phyloP scores from a whole-genome alignment of 2,113 vertebrate genomes.

The Danionella cerebrum region DNA sequence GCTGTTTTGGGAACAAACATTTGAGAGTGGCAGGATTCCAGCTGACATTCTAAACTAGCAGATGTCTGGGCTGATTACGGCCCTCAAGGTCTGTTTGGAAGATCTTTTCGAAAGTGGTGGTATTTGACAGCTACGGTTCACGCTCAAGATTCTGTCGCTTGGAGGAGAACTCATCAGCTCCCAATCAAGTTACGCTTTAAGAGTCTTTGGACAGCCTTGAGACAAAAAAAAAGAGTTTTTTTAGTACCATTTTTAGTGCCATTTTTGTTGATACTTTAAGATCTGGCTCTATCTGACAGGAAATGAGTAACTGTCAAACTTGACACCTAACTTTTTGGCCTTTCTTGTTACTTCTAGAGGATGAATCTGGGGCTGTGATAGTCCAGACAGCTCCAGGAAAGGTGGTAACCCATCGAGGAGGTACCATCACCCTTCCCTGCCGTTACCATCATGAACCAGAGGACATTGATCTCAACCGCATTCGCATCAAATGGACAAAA shows the following conservation, averaged over 20 bases:
- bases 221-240: neutral
- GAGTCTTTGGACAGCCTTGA: neutral
- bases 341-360: slow-evolving; percentile 61
- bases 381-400: slow-evolving; percentile 90
- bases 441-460: slow-evolving; percentile 83
- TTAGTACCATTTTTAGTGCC: neutral
- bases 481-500: slow-evolving; percentile 95
- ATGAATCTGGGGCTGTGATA: slow-evolving; percentile 81
- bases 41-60: slow-evolving; percentile 46
- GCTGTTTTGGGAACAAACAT: slow-evolving; percentile 41
- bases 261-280: too few species aligned
- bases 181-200: slow-evolving; percentile 8
- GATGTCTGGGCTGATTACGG: slow-evolving; percentile 50
- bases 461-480: slow-evolving; percentile 65
- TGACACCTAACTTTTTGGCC: neutral
- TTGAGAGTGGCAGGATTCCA: slow-evolving; percentile 24
- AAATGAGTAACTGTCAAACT: too few species aligned
- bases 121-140: slow-evolving; percentile 19
- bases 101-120: slow-evolving; percentile 8
- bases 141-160: slow-evolving; percentile 5
- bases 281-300: too few species aligned
- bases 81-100: slow-evolving; percentile 36
- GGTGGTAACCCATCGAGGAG: slow-evolving; percentile 85
- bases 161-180: neutral
- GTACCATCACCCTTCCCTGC: slow-evolving; percentile 89